Percentiles rank a stretch among this genome's conserved stretches.
Evolutionary conservation across 2,888 invertebrate species (phyloP).

Genomic region (Napeogenes inachia): DNA sequence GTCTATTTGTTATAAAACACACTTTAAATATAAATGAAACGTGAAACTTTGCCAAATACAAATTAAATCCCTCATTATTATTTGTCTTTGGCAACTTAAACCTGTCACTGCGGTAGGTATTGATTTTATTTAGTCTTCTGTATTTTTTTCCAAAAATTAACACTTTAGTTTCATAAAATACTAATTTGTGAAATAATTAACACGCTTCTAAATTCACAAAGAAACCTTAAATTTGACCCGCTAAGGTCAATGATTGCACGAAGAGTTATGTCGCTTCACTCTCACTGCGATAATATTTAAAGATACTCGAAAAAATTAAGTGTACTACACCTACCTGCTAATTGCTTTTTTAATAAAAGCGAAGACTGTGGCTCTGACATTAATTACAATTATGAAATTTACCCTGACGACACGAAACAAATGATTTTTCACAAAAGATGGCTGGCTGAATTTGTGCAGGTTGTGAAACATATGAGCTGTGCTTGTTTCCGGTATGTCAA

Average conservation of each 20-base stretch:
- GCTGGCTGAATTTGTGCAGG: slow-evolving; percentile 79
- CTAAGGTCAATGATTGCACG: slow-evolving; percentile 74
- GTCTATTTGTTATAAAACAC: slow-evolving; percentile 38
- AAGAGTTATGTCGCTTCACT: slow-evolving; percentile 55
- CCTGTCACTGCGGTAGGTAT: slow-evolving; percentile 64
- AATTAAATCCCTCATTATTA: slow-evolving; percentile 24
- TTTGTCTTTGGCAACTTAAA: slow-evolving; percentile 48
- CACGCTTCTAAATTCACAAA: slow-evolving; percentile 35
- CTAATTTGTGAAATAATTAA: slow-evolving; percentile 11
- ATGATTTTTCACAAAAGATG: slow-evolving; percentile 85
- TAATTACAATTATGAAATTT: slow-evolving; percentile 89
- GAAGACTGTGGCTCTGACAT: slow-evolving; percentile 98
- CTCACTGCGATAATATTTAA: slow-evolving; percentile 46
- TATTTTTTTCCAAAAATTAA: slow-evolving; percentile 6
- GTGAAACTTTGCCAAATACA: slow-evolving; percentile 26
- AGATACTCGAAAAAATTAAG: slow-evolving; percentile 37
- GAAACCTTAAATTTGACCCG: slow-evolving; percentile 66
- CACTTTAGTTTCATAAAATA: neutral
- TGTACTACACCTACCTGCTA: slow-evolving; percentile 86
- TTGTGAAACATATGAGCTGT: slow-evolving; percentile 76
- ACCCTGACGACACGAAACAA: slow-evolving; percentile 84
- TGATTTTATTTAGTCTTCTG: slow-evolving; percentile 56
- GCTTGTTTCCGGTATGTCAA: slow-evolving; percentile 32
- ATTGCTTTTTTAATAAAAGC: slow-evolving; percentile 95
- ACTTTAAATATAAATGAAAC: slow-evolving; percentile 16